Percentiles rank a stretch among this genome's conserved stretches.
These are phyloP conservation scores for Amblyopsis rosae DNA, from an alignment of 2,113 vertebrate genomes.

Conservation along the genomic window DNA sequence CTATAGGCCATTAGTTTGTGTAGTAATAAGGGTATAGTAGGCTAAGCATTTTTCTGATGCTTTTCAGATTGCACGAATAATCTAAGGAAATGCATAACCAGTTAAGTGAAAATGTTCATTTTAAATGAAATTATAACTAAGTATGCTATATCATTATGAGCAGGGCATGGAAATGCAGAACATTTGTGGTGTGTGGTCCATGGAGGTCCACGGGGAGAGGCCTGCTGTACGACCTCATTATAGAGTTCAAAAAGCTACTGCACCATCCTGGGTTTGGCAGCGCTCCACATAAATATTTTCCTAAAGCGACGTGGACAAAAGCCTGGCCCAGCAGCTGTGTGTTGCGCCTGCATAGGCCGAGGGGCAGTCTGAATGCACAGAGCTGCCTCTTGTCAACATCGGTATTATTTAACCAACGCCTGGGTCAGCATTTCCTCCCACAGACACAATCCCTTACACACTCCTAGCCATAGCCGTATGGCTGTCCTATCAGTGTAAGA, in stretches of 20 bases:
- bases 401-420: constrained; percentile 33
- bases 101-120: background rate
- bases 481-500: background rate
- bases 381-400: constrained; percentile 22
- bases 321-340: constrained; percentile 43
- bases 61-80: background rate
- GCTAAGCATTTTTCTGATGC: background rate
- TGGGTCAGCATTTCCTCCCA: constrained; percentile 27
- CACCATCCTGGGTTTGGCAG: constrained; percentile 37
- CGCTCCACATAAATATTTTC: constrained; percentile 39
- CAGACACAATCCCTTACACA: background rate
- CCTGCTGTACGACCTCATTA: background rate
- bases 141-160: background rate
- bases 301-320: constrained; percentile 34
- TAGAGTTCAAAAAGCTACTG: constrained; percentile 24
- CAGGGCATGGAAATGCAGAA: background rate
- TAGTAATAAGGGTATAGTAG: no score
- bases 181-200: no score
- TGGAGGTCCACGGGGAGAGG: background rate
- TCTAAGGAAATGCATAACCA: background rate
- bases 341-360: constrained; percentile 2
- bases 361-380: constrained; percentile 29
- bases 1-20: no score
- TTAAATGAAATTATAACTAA: background rate
- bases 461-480: background rate